Base-by-base conservation (phyloP, 2,113 vertebrate species). In the Megaleporinus macrocephalus region DNA sequence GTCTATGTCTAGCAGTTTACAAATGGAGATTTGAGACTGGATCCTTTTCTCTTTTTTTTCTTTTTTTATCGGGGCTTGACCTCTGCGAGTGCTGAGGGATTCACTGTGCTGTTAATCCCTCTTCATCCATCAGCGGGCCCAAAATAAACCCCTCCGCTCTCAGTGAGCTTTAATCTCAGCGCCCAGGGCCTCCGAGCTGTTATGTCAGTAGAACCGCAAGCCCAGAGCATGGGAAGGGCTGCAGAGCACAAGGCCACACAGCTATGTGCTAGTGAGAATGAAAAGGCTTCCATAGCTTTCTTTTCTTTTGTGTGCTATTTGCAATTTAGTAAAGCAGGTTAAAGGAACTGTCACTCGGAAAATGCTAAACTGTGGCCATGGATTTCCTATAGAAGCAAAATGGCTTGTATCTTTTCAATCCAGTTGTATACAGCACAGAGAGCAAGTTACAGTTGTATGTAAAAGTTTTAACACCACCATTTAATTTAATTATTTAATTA, bases 101-200 rank as follows among this genome's bases (percentile, higher is more conserved):
- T 93, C 90, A 91, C 91, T 92, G 89, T 90, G 82, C 90, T 84
- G 84, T 86, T 93, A 93, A 93, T 92, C 90, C 89, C 26, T 84
- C 89, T 90, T 89, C 86, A 92, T 92, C 90, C 89, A 86, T 72
- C 82, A 76, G 44, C 74, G 87, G 87, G 24, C 88, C 86, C 86
- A 93, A 92, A 93, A 93, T 92, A 93, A 92, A 91, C 87, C 49
- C 65, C 20, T 79, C 83, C 26, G 85, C 90, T 88, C 81, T 79
- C 84, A 91, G 89, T 88, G 87, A 89, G 87, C 82, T 0, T 65
- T 93, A 93, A 93, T 93, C 91, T 88, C 71, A 73, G 36, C 57
- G 80, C 84, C 61, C 61, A 24, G 84, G 76, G 70, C 86, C 81
- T 85, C 76, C 1, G 70, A 36, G 7, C 49, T 79, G 84, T 91